Evolutionary conservation across 2,888 invertebrate genomes (phyloP), one percentile per base, ranked within the genome.

Genomic region (Dugesia japonica): DNA sequence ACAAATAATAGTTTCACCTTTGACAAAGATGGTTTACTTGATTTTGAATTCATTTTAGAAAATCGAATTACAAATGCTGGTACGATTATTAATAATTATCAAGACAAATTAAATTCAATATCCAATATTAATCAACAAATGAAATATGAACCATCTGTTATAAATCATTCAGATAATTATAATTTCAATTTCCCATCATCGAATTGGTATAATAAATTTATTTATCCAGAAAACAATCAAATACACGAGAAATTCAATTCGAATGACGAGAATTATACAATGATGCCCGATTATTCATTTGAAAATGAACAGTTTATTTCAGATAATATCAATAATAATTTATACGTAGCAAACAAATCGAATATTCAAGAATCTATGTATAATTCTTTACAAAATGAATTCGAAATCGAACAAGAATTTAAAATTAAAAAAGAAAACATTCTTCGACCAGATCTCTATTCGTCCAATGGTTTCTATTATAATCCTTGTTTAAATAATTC

Each of bases 371-470:
- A 56, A 23, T 56, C n/a, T n/a, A 56, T 56, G n/a, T 56, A 56
- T n/a, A 56, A 56, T n/a, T 56, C 56, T 56, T 23, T 56, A 20
- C 56, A 56, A 56, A 56, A 56, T n/a, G 23, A 56, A 9, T 56
- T 56, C 23, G 56, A 56, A 56, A 20, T 56, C 4, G 56, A 56
- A 13, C 56, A n/a, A 56, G 9, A 56, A 7, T 56, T 13, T n/a
- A 56, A 56, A 56, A 56, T 56, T 56, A 56, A 56, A n/a, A 56
- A 56, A 56, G 56, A 56, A 56, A 56, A n/a, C 7, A 23, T 56
- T n/a, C 23, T 56, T n/a, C n/a, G 56, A 56, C 56, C 56, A 23
- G 56, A 56, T 13, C 17, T 56, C 9, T 56, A 56, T 56, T 20
- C 56, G 17, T 56, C 56, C 23, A 56, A 56, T 56, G 56, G 56